These are phyloP conservation scores for Meandrina meandrites DNA, from an alignment of 92 coral and sea anemone genomes.

Conservation along the genomic window DNA sequence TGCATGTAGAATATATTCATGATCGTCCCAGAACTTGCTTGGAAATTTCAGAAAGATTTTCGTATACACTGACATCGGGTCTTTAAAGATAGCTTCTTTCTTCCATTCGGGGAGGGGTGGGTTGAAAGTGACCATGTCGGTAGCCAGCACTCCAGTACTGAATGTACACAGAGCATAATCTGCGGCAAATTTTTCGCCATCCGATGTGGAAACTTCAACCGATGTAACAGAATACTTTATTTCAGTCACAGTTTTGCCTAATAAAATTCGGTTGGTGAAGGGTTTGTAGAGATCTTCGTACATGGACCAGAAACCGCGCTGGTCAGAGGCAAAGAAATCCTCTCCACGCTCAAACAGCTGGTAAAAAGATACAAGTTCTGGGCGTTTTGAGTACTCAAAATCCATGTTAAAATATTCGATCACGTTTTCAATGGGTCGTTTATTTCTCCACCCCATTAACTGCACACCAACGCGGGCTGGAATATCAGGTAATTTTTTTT, in stretches of 20 bases:
- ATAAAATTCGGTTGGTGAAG: background rate
- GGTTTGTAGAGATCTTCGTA: conserved; percentile 11
- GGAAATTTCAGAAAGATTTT: conserved; percentile 37
- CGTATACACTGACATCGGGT: conserved; percentile 3
- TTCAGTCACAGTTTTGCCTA: background rate
- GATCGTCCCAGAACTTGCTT: conserved; percentile 32
- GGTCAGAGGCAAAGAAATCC: conserved; percentile 18
- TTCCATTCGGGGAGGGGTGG: conserved; percentile 40
- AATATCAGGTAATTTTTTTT: background rate
- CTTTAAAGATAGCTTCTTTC: conserved; percentile 19
- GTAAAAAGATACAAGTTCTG: conserved; percentile 43
- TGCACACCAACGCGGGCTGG: conserved; percentile 13
- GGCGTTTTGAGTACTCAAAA: conserved; percentile 53
- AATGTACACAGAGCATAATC: conserved; percentile 36
- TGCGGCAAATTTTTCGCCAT: background rate
- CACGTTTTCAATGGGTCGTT: conserved; percentile 40
- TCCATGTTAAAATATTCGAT: conserved; percentile 64
- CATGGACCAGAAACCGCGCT: conserved; percentile 29
- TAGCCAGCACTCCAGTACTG: conserved; percentile 30
- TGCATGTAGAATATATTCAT: conserved; percentile 22
- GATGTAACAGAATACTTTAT: background rate
- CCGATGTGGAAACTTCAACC: conserved; percentile 9
- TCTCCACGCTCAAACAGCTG: conserved; percentile 28
- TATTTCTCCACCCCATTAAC: conserved; percentile 16
- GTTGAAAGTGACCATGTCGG: conserved; percentile 8